phyloP scores from a whole-genome alignment of 2,888 invertebrate genomes.

The Acronicta psi region DNA sequence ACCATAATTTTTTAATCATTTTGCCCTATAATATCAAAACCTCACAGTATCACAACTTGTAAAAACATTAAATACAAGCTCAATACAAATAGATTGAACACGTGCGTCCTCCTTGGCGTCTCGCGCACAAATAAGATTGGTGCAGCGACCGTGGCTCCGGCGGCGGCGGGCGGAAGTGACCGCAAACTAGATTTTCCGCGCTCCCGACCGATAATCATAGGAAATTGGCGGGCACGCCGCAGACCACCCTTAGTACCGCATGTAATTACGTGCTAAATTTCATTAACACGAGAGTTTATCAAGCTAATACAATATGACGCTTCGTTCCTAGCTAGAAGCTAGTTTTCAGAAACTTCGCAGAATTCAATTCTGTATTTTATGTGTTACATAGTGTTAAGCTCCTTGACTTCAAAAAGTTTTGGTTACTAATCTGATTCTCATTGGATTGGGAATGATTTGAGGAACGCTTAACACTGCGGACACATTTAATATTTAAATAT shows the following conservation, averaged over 20 bases:
- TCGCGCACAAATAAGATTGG: slow-evolving; percentile 56
- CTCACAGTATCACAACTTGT: background rate
- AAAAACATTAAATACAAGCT: slow-evolving; percentile 6
- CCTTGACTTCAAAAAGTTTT: too few species aligned
- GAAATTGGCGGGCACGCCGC: slow-evolving; percentile 46
- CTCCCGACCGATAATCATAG: slow-evolving; percentile 54
- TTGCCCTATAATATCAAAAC: too few species aligned
- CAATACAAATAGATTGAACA: slow-evolving; percentile 24
- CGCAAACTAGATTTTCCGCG: slow-evolving; percentile 58
- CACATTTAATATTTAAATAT: too few species aligned
- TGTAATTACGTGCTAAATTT: slow-evolving; percentile 47
- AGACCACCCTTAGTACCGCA: slow-evolving; percentile 30
- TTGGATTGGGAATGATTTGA: too few species aligned
- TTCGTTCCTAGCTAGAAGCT: background rate
- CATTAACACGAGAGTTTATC: slow-evolving; percentile 34
- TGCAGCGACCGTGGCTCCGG: slow-evolving; percentile 45
- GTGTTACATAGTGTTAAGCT: too few species aligned
- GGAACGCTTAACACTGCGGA: too few species aligned
- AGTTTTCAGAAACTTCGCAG: too few species aligned
- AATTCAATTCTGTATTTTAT: too few species aligned
- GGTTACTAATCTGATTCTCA: too few species aligned
- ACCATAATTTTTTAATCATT: too few species aligned
- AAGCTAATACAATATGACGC: slow-evolving; percentile 9
- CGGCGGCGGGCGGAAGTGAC: slow-evolving; percentile 41
- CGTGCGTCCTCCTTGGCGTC: slow-evolving; percentile 27